Evolutionary conservation across 1,140 invertebrate genomes (phyloP).

Genomic region (Neodiprion lecontei): DNA sequence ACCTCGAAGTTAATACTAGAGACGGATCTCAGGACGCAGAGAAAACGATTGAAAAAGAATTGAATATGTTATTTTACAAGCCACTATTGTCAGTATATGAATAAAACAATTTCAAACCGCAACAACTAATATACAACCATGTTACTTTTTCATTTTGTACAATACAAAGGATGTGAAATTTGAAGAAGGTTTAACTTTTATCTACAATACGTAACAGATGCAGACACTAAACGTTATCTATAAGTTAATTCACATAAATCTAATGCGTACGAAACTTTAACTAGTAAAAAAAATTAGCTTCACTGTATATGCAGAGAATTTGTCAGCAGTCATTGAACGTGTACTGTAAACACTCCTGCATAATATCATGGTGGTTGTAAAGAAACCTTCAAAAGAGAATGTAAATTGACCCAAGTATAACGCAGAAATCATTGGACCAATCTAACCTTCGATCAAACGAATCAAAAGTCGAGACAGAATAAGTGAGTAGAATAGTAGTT

Average conservation of each 20-base stretch:
- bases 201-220: too few relatives aligned
- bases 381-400: neutral
- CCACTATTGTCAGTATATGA: too few relatives aligned
- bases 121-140: neutral
- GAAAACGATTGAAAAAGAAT: conserved; percentile 34
- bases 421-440: neutral
- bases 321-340: too few relatives aligned
- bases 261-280: too few relatives aligned
- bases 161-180: too few relatives aligned
- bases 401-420: neutral
- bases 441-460: neutral
- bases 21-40: conserved; percentile 45
- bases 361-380: neutral
- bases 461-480: neutral
- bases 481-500: neutral
- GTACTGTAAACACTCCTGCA: too few relatives aligned
- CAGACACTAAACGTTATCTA: too few relatives aligned
- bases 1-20: conserved; percentile 57
- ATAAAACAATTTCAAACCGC: neutral
- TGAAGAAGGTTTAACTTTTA: too few relatives aligned
- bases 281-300: too few relatives aligned
- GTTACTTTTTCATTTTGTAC: neutral
- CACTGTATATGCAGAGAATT: too few relatives aligned
- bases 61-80: conserved; percentile 13
- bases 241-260: too few relatives aligned